These are phyloP conservation scores for Ephestia elutella DNA, from an alignment of 1,140 invertebrate species.

Conservation along the genomic window DNA sequence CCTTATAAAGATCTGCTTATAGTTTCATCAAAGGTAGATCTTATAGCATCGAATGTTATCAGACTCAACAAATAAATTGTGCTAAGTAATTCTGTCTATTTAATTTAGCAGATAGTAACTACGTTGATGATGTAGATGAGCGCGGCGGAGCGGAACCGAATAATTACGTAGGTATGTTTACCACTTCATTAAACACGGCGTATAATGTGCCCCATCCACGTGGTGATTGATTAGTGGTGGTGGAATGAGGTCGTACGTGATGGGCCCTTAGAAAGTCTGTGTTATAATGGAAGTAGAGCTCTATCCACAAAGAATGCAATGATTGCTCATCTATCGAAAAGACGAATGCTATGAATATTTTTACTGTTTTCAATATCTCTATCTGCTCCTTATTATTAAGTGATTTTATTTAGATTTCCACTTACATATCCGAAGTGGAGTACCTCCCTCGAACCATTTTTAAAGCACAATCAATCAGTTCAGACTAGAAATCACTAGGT, in stretches of 20 bases:
- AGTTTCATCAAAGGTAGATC: too few relatives aligned
- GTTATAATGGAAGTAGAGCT: not conserved
- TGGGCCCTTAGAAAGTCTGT: not conserved
- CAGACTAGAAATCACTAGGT: constrained; percentile 24
- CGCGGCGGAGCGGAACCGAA: not conserved
- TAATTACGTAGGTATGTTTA: not conserved
- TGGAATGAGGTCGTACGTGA: not conserved
- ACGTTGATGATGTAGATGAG: not conserved
- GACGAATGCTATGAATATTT: not conserved
- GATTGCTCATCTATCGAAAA: too few relatives aligned
- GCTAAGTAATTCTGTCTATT: too few relatives aligned
- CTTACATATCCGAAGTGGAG: constrained; percentile 64
- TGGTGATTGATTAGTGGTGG: not conserved
- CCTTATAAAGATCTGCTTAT: too few relatives aligned
- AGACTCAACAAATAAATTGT: too few relatives aligned
- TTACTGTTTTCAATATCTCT: not conserved
- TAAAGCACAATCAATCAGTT: constrained; percentile 16
- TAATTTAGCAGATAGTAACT: not conserved
- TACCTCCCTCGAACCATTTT: constrained; percentile 65
- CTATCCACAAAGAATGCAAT: too few relatives aligned
- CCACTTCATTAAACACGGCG: not conserved
- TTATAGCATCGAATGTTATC: too few relatives aligned
- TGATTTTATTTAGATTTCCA: constrained; percentile 12
- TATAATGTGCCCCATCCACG: not conserved
- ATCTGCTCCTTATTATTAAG: not conserved